Base-by-base conservation (phyloP, 2,888 invertebrate species). In the Clitarchus hookeri region DNA sequence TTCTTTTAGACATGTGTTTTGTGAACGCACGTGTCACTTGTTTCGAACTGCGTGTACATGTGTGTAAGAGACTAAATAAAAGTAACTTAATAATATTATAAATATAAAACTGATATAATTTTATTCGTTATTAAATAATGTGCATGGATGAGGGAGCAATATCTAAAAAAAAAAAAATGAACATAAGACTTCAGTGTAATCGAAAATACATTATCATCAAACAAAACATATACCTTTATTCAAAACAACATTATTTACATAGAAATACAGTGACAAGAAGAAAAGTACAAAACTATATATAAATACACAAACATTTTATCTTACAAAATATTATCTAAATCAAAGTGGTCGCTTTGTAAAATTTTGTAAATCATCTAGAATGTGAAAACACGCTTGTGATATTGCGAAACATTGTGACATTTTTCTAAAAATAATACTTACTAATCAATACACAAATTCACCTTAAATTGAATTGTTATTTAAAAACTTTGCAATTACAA, bases 271-370 rank as follows among this genome's bases (percentile, higher is more conserved):
- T 23, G 11, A 65, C 65, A 65, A 23, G 65, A 65, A 65, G 65
- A 65, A 65, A 23, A 19, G 65, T 65, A 65, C 65, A 65, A 65
- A 65, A 65, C 65, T 65, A 65, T 65, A 65, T 65, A 65, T 65
- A 65, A 65, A 23, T 19, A 65, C 65, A n/a, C 19, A 65, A n/a
- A 19, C 8, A 65, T 65, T 16, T 23, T 65, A 11, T 65, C 1
- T 65, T 65, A 65, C 65, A 19, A 23, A 65, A 9, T n/a, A 8
- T 65, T 65, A 0, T 65, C 65, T 3, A 48, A 65, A 16, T 19
- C 53, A 16, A 19, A 53, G 8, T 53, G 53, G 19, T 12, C 53
- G 19, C 19, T 53, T 53, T 53, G 19, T 53, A 53, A 53, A n/a
- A 23, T 65, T n/a, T 48, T 23, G 65, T 65, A 65, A 65, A 65